These are phyloP conservation scores for Andrena haemorrhoa DNA, from an alignment of 2,888 invertebrate genomes.

Conservation along the genomic window DNA sequence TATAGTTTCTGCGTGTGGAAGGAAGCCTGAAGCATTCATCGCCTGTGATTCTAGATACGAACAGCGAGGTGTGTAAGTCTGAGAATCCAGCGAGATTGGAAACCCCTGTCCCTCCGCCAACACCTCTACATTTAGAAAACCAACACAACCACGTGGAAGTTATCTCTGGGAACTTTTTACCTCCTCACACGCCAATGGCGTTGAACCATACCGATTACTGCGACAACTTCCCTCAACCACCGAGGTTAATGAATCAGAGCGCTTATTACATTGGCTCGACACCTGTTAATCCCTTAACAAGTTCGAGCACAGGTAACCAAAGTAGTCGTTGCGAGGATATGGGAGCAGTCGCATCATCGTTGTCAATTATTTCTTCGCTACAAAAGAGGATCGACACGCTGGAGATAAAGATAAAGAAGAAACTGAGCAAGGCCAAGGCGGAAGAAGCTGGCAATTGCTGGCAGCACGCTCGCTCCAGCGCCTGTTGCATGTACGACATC, in stretches of 20 bases:
- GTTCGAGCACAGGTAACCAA: constrained; percentile 1
- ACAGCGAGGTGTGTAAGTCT: neutral
- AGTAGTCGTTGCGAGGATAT: neutral
- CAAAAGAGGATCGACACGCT: constrained; percentile 64
- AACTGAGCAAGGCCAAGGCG: constrained; percentile 16
- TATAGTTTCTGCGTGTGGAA: neutral
- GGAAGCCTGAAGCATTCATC: neutral
- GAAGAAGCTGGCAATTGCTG: constrained; percentile 20
- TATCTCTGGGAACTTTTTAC: neutral
- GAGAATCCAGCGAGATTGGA: neutral
- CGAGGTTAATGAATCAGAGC: constrained; percentile 1
- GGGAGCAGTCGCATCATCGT: neutral
- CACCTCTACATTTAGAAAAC: constrained; percentile 12
- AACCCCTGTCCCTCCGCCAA: neutral
- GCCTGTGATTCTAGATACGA: constrained; percentile 23
- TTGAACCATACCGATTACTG: neutral
- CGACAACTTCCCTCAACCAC: neutral
- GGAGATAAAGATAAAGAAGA: constrained; percentile 67
- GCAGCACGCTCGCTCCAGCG: constrained; percentile 12
- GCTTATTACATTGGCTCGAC: constrained; percentile 6
- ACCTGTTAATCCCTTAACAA: neutral
- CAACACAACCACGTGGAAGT: neutral
- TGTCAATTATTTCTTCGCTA: constrained; percentile 58
- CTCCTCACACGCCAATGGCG: neutral
- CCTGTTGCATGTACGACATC: neutral